Evolutionary conservation across 2,113 vertebrate species (phyloP), one percentile per base, ranked within the genome.

Genomic region (Tor tambroides): DNA sequence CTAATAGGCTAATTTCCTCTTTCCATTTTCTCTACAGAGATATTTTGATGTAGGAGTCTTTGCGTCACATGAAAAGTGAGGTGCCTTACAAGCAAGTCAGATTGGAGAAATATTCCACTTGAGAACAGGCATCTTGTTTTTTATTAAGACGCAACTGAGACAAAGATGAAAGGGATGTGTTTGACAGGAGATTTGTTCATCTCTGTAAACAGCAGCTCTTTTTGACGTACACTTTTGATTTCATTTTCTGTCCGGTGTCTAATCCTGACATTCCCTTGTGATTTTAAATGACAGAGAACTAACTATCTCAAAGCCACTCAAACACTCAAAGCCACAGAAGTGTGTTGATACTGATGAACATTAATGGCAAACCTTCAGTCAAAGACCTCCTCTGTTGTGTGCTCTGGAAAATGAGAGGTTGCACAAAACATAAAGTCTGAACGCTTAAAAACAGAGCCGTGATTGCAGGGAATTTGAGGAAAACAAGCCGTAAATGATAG

Each of bases 401-500:
- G 10, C 30, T 8, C 19, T 38, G 30, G 78, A 67, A 72, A 71
- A 84, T 74, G 43, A 72, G 19, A 38, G 82, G 82, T 84, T 84
- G 67, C 43, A 43, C 41, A 43, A 43, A 43, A 43, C 41, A 43
- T 9, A 43, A 11, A 43, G 41, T 43, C 41, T 43, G 41, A 0
- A 43, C 2, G 41, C 26, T 87, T 43, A 87, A 83, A 85, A 88
- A 91, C 51, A 54, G 80, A 75, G 72, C 86, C 43, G 75, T n/a
- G 21, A 54, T 80, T 75, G 63, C 54, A 67, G 88, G 84, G 88
- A 23, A 81, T 87, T 85, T 90, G 43, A 81, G 80, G 19, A 90
- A 78, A 86, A 83, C 84, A 88, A 61, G 84, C 87, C 11, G 14
- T 91, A 89, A 89, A 46, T 4, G 28, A 88, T 87, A 87, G 90